Evolutionary conservation across 2,888 invertebrate genomes (phyloP), one percentile per base, ranked within the genome.

Genomic region (Dysmachus trigonus): DNA sequence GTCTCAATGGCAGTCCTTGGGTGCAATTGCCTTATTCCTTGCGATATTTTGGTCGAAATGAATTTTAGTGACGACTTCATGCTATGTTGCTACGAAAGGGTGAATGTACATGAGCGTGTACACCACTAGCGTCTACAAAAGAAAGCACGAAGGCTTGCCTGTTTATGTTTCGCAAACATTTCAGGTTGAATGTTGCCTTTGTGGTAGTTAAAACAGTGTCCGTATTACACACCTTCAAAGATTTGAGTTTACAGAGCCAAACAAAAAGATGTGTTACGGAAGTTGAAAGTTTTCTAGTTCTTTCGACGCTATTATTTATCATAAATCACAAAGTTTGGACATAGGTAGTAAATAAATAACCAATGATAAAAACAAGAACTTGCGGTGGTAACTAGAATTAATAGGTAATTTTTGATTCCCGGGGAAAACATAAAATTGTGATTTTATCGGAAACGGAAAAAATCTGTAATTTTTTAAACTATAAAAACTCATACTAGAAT

Each of bases 1-100:
- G 85, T 87, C 86, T 87, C 83, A 71, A 83, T 87, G 87, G 85
- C 76, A 87, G 62, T 82, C 33, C 87, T 85, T 86, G 85, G 76
- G 85, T 87, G 87, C 87, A 87, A 87, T 87, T 87, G 87, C 82
- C 85, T 82, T 82, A 85, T 79, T 79, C 35, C 85, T 77, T 47
- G 38, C 15, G 47, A 84, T 82, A 82, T 82, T 82, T 62, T 62
- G 84, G 85, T 76, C 77, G 41, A 87, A 87, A 87, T 87, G 87
- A 87, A 87, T 85, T 87, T 82, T 53, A 41, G 82, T 72, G 82
- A 87, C 82, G 87, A 82, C 85, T 76, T 85, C 76, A 82, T 85
- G 82, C 85, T 87, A 87, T 86, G 85, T 85, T 73, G 71, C 82
- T 71, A 41, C 22, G 53, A 82, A 76, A 62, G 53, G 62, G 62